Evolutionary conservation across 1,140 invertebrate genomes (phyloP).

Genomic region (Lutraria rhynchaena): DNA sequence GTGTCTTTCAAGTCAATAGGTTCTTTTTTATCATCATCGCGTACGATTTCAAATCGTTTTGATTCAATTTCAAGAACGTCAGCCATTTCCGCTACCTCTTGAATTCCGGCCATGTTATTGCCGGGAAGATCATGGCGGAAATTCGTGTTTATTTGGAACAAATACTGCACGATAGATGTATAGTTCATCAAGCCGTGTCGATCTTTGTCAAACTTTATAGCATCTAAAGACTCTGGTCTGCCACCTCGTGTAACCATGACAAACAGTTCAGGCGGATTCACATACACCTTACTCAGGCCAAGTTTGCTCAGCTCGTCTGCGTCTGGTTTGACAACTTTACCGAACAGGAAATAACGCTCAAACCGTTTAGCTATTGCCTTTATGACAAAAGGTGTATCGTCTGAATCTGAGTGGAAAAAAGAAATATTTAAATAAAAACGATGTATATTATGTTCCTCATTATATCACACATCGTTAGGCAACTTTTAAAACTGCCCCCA

Average conservation of each 20-base stretch:
- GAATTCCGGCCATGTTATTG: conserved; percentile 59
- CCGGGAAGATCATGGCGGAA: conserved; percentile 70
- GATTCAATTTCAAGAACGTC: conserved; percentile 71
- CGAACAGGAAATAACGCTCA: conserved; percentile 72
- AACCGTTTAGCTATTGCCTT: conserved; percentile 69
- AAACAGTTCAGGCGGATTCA: conserved; percentile 67
- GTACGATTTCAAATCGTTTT: conserved; percentile 68
- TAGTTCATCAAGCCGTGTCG: conserved; percentile 70
- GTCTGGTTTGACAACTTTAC: conserved; percentile 64
- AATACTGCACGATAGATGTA: conserved; percentile 70
- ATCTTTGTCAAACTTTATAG: conserved; percentile 63
- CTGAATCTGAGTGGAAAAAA: no score
- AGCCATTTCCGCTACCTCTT: conserved; percentile 67
- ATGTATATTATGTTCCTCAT: no score
- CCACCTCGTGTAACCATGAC: conserved; percentile 61
- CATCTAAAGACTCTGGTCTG: conserved; percentile 59
- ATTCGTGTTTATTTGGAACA: conserved; percentile 71
- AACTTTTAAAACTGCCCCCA: neutral
- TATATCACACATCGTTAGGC: no score
- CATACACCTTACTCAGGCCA: conserved; percentile 62
- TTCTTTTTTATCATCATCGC: neutral
- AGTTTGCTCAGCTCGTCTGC: conserved; percentile 64
- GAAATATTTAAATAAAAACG: no score
- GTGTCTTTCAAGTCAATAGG: no score
- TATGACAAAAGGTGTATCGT: conserved; percentile 64